Percentiles rank a stretch among this genome's conserved stretches.
Conservation (phyloP, 2,113 vertebrate genomes). For the Callipepla californica region DNA sequence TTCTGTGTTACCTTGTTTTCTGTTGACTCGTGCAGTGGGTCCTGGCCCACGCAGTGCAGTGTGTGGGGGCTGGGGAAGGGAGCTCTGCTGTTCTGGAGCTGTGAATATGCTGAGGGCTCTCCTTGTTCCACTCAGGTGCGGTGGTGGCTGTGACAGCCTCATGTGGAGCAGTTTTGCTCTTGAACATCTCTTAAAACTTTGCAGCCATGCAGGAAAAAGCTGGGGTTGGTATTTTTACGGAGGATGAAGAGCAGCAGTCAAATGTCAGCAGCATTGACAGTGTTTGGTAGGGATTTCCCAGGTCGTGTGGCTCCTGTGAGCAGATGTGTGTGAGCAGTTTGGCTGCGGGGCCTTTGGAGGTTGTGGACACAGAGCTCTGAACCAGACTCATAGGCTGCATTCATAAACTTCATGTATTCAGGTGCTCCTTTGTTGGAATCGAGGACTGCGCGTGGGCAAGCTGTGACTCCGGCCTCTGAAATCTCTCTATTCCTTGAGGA, state of each 20-base stretch:
- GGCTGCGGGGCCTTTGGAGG: background rate
- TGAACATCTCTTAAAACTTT: background rate
- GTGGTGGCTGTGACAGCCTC: background rate
- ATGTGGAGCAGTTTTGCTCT: background rate
- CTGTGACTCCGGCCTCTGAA: background rate
- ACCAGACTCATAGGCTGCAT: background rate
- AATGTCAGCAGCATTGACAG: background rate
- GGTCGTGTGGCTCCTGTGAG: background rate
- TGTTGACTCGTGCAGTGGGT: background rate
- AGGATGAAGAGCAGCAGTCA: background rate
- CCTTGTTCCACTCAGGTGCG: background rate
- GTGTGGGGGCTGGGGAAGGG: background rate
- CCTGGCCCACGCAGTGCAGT: accelerated
- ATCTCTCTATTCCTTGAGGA: background rate
- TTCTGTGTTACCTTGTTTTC: background rate
- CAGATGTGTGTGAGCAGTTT: background rate
- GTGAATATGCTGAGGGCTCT: background rate
- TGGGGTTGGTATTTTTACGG: background rate
- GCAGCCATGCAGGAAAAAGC: background rate
- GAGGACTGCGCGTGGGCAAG: background rate
- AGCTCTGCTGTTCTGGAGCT: background rate
- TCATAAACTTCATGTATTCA: background rate
- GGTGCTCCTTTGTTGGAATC: background rate
- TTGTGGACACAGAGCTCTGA: background rate
- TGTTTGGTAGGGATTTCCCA: slow-evolving; percentile 10